These are phyloP conservation scores for Phrynocephalus guinanensis DNA, from an alignment of 2,797 vertebrate genomes.

Conservation along the genomic window DNA sequence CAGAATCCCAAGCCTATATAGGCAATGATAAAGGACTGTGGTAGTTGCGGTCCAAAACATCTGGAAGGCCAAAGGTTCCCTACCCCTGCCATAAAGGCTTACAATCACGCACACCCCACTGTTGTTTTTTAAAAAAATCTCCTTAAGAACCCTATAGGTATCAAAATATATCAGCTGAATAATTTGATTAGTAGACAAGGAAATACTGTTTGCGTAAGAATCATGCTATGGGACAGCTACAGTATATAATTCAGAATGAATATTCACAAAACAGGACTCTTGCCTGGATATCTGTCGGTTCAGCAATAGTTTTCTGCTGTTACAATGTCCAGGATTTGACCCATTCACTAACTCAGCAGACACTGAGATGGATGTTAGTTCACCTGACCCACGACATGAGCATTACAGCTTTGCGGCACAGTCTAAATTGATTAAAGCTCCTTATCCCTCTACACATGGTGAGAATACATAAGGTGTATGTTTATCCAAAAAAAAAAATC, in stretches of 20 bases:
- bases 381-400: neutral
- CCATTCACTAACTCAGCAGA: neutral
- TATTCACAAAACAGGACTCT: constrained; percentile 20
- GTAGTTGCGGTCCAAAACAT: no score
- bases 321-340: neutral
- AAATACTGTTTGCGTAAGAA: neutral
- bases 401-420: constrained; percentile 22
- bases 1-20: no score
- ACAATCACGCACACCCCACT: neutral
- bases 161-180: neutral
- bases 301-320: neutral
- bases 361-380: neutral
- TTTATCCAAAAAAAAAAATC: neutral
- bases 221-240: neutral
- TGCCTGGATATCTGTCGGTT: neutral
- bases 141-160: neutral
- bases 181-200: neutral
- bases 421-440: constrained; percentile 21
- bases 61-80: no score
- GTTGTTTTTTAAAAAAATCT: constrained; percentile 24
- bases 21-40: no score
- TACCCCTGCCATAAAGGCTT: neutral
- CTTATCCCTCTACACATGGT: neutral
- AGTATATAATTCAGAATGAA: neutral
- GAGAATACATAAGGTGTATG: constrained; percentile 2